phyloP scores from a whole-genome alignment of 2,113 vertebrate species.

The human region GRCh38 chr7:156041501-156042000 shows the following conservation, averaged over 20 bases:
- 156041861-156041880: rapidly evolving
- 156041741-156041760: too few species aligned
- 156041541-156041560: neutral
- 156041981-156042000: neutral
- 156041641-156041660: rapidly evolving
- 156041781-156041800: too few species aligned
- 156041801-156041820: rapidly evolving
- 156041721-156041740: neutral
- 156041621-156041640: too few species aligned
- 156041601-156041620: too few species aligned
- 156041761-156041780: neutral
- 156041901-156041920: too few species aligned
- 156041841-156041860: neutral
- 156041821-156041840: neutral
- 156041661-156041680: neutral
- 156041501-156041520: neutral
- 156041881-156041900: neutral
- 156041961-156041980: neutral
- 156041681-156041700: too few species aligned
- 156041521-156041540: too few species aligned
- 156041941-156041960: neutral
- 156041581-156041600: neutral
- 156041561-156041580: neutral
- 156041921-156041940: neutral
- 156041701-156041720: too few species aligned